Percentiles rank a stretch among this genome's conserved stretches.
Conservation (phyloP, 1,140 invertebrate genomes). For the Lerema accius region DNA sequence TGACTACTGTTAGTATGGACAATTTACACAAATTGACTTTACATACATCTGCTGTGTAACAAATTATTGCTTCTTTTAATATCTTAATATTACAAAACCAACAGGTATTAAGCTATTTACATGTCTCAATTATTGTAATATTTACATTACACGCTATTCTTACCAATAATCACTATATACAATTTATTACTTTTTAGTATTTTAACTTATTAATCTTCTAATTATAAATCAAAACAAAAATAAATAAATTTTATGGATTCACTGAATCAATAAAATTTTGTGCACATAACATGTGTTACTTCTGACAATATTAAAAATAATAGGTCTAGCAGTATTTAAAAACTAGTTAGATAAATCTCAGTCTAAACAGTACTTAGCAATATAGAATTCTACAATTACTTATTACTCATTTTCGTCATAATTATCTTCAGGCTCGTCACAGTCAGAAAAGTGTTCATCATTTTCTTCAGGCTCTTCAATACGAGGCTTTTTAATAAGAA, state of each 20-base stretch:
- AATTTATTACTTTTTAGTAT: slow-evolving; percentile 2
- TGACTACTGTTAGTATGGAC: too few species aligned
- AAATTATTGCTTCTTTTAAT: slow-evolving; percentile 1
- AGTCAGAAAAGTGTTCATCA: slow-evolving; percentile 46
- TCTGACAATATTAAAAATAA: neutral
- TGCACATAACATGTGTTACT: too few species aligned
- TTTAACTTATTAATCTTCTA: slow-evolving; percentile 4
- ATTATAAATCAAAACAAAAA: slow-evolving; percentile 19
- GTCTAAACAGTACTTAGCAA: slow-evolving; percentile 3
- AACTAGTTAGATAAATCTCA: slow-evolving; percentile 21
- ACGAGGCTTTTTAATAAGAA: slow-evolving; percentile 71
- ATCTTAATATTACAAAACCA: slow-evolving; percentile 13
- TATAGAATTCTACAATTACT: neutral
- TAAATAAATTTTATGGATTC: slow-evolving; percentile 16
- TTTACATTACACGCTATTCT: slow-evolving; percentile 17
- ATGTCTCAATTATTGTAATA: slow-evolving; percentile 7
- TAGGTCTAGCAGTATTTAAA: slow-evolving; percentile 3
- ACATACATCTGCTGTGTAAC: neutral
- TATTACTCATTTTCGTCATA: slow-evolving; percentile 42
- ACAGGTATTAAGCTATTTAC: neutral
- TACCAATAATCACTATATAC: slow-evolving; percentile 17
- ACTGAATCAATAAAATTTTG: neutral
- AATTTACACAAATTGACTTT: too few species aligned
- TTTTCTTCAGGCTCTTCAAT: slow-evolving; percentile 51
- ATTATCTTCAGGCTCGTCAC: slow-evolving; percentile 48